A percentile compares a stretch with the other conserved stretches of the same genome.
Conservation (phyloP, 2,797 vertebrate genomes). For the Oryzias dopingdopingensis region DNA sequence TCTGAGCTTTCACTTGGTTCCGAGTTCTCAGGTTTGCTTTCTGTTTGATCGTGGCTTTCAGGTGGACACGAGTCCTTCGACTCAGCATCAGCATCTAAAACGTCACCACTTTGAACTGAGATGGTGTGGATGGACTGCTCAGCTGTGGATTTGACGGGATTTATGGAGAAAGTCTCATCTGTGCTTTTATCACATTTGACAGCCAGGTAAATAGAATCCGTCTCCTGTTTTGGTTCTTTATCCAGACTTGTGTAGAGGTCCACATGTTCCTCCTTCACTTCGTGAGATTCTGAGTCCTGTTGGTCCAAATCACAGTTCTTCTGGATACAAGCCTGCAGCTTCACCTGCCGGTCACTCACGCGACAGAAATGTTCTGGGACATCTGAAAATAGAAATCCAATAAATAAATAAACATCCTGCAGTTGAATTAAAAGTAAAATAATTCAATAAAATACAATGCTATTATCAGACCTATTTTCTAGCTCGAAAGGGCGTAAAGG, state of each 20-base stretch:
- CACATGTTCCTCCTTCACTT: constrained; percentile 6
- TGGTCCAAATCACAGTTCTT: neutral
- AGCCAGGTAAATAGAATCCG: neutral
- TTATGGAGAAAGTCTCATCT: neutral
- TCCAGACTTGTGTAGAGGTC: constrained; percentile 4
- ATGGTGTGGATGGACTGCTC: neutral
- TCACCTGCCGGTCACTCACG: neutral
- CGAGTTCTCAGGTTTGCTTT: neutral
- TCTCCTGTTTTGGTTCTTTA: constrained; percentile 15
- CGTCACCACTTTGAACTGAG: neutral
- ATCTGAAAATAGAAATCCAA: constrained; percentile 3
- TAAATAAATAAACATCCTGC: neutral
- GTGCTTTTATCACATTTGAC: neutral
- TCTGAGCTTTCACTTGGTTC: neutral
- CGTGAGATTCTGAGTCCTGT: neutral
- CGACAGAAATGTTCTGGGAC: constrained; percentile 1
- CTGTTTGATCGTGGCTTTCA: constrained; percentile 1
- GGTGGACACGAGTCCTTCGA: neutral
- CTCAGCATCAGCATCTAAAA: neutral
- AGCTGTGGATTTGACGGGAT: neutral
- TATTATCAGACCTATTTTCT: neutral
- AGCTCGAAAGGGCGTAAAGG: neutral
- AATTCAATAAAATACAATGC: too few relatives aligned
- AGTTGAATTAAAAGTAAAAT: too few relatives aligned
- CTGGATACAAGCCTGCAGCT: neutral